Base-by-base conservation (phyloP, 2,113 vertebrate genomes). In the Psilopsiagon aymara region DNA sequence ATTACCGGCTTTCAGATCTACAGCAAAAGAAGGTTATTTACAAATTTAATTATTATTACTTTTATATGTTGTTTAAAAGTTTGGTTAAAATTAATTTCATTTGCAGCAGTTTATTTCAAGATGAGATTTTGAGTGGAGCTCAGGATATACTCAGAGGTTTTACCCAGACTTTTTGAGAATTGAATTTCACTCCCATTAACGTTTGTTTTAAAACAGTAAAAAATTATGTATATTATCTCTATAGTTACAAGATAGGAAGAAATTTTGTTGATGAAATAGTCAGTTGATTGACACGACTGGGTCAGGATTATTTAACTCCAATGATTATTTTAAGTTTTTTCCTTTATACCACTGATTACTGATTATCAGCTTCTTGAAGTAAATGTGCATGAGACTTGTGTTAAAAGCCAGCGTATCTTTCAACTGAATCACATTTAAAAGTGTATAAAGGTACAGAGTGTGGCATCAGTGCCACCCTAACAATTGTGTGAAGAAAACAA, bases 21-120 rank as follows among this genome's bases (percentile, higher is more conserved):
- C 62, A 74, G 59, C 83, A 70, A 75, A 86, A 55, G 76, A 57
- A 84, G 31, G 20, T 44, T 53, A 25, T 83, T 88, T 51, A 59
- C 80, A 92, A 49, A 94, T 90, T 70, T 79, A 46, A 89, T 91
- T 37, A 29, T 86, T 31, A 79, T 90, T 92, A 66, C 20, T 77
- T 60, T 49, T 75, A n/a, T 37, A 23, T 39, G 71, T 93, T 80
- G 55, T 93, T 95, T 96, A 82, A 79, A 87, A 89, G 39, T 71
- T 81, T 64, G 31, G 20, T 60, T 60, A 37, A 84, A 95, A 84
- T 90, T 82, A 57, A 86, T 93, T 94, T 91, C 6, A 88, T 62
- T 74, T 70, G 16, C 46, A 79, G 74, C 93, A 87, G 86, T 92
- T 70, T 90, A 91, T 90, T 82, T 92, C 33, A 82, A 85, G 57